phyloP scores from a whole-genome alignment of 2,113 vertebrate genomes.

The Pyrgilauda ruficollis region DNA sequence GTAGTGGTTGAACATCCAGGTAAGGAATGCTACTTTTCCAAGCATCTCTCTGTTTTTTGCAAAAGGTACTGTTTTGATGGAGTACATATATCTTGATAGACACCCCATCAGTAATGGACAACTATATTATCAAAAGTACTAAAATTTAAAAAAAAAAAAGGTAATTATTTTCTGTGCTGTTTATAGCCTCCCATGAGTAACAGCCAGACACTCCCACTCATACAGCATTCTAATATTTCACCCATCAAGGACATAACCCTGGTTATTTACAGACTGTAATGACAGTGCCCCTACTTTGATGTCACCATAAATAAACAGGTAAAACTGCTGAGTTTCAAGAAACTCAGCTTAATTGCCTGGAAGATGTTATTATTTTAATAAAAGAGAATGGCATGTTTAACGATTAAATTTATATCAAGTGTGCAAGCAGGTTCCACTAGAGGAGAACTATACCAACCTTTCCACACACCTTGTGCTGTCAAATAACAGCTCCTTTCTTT shows the following conservation, averaged over 20 bases:
- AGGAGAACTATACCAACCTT: neutral
- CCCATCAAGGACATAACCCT: conserved; percentile 83
- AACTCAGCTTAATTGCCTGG: conserved; percentile 68
- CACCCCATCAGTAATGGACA: neutral
- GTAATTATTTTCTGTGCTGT: conserved; percentile 69
- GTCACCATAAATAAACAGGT: conserved; percentile 85
- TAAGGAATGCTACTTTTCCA: neutral
- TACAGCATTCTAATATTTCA: conserved; percentile 73
- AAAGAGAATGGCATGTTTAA: conserved; percentile 72
- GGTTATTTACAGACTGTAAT: conserved; percentile 83
- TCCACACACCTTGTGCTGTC: neutral
- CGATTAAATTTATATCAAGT: conserved; percentile 57
- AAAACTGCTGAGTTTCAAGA: conserved; percentile 74
- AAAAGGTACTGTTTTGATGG: neutral
- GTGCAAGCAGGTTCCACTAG: neutral
- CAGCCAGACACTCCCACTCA: conserved; percentile 69
- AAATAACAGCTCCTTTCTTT: neutral
- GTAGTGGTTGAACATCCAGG: neutral
- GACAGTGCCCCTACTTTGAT: conserved; percentile 80
- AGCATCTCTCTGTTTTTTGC: neutral
- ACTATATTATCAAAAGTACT: conserved; percentile 24
- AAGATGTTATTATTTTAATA: conserved; percentile 77
- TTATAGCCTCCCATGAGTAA: conserved; percentile 66
- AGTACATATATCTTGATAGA: neutral
- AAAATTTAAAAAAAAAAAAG: neutral